These are phyloP conservation scores for Chionis minor DNA, from an alignment of 2,113 vertebrate genomes.

Conservation along the genomic window DNA sequence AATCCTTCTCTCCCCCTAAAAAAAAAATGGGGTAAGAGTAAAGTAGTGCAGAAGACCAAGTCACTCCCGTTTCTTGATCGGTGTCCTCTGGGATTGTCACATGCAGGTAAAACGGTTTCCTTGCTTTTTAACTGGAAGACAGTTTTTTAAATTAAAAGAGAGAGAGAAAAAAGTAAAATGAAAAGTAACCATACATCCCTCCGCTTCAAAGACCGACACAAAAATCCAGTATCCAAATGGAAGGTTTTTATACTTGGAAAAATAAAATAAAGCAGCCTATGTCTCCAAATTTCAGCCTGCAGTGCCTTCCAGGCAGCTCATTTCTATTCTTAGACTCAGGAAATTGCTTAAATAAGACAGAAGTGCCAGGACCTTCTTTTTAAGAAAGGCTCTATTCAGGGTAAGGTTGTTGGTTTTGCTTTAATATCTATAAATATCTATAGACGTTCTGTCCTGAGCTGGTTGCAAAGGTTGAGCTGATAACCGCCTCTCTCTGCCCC, in stretches of 20 bases:
- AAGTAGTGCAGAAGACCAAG: conserved; percentile 19
- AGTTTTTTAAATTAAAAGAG: neutral
- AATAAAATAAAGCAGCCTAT: conserved; percentile 48
- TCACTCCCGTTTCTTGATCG: conserved; percentile 22
- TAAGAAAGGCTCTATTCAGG: conserved; percentile 68
- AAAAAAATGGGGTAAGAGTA: neutral
- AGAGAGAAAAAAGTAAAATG: neutral
- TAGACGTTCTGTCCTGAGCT: neutral
- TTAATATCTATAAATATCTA: conserved; percentile 53
- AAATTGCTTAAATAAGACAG: conserved; percentile 74
- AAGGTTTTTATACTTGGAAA: conserved; percentile 20
- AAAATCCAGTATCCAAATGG: conserved; percentile 43
- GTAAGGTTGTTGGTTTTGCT: conserved; percentile 44
- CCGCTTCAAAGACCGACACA: conserved; percentile 32
- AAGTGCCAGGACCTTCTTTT: conserved; percentile 68
- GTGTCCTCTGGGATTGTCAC: conserved; percentile 41
- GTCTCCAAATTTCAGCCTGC: conserved; percentile 71
- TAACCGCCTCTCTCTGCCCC: conserved; percentile 59
- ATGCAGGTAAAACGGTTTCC: conserved; percentile 37
- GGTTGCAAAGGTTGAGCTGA: conserved; percentile 21
- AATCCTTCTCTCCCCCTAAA: conserved; percentile 9
- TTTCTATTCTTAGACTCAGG: conserved; percentile 76
- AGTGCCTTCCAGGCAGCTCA: conserved; percentile 70
- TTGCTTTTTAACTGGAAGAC: neutral
- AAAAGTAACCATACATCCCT: conserved; percentile 52